Evolutionary conservation across 1,140 invertebrate genomes (phyloP).

Genomic region (Drosophila lowei): DNA sequence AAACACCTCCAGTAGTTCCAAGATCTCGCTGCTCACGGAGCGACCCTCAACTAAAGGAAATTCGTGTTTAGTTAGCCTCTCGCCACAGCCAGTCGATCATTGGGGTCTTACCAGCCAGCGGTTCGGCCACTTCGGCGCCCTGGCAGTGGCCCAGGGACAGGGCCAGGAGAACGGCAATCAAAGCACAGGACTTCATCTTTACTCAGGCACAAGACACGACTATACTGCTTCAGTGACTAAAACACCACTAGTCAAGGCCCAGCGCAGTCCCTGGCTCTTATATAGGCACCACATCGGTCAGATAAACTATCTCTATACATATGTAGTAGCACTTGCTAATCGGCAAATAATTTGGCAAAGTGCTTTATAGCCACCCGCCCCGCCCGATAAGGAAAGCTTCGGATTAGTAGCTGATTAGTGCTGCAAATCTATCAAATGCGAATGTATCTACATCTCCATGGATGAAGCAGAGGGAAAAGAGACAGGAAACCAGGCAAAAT

Average conservation of each 20-base stretch:
- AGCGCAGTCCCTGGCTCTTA: slow-evolving; percentile 31
- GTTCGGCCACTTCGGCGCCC: slow-evolving; percentile 43
- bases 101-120: slow-evolving; percentile 40
- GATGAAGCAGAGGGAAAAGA: too few species aligned
- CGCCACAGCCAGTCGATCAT: too few species aligned
- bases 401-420: slow-evolving; percentile 43
- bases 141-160: slow-evolving; percentile 35
- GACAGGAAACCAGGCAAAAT: background rate
- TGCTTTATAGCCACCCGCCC: slow-evolving; percentile 12
- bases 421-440: slow-evolving; percentile 6
- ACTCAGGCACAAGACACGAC: slow-evolving; percentile 14
- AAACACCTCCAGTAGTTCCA: slow-evolving; percentile 43
- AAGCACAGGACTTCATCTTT: slow-evolving; percentile 58
- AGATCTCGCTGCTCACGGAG: slow-evolving; percentile 51
- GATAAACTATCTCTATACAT: slow-evolving; percentile 41
- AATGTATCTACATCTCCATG: too few species aligned
- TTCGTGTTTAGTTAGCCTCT: background rate
- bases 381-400: slow-evolving; percentile 51
- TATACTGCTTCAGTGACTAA: background rate
- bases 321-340: slow-evolving; percentile 32
- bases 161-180: slow-evolving; percentile 48
- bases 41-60: slow-evolving; percentile 46
- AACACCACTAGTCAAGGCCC: slow-evolving; percentile 12
- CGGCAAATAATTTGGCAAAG: slow-evolving; percentile 50
- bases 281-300: slow-evolving; percentile 35